Evolutionary conservation across 2,113 vertebrate genomes (phyloP).

Genomic region (Ceyx cyanopectus): DNA sequence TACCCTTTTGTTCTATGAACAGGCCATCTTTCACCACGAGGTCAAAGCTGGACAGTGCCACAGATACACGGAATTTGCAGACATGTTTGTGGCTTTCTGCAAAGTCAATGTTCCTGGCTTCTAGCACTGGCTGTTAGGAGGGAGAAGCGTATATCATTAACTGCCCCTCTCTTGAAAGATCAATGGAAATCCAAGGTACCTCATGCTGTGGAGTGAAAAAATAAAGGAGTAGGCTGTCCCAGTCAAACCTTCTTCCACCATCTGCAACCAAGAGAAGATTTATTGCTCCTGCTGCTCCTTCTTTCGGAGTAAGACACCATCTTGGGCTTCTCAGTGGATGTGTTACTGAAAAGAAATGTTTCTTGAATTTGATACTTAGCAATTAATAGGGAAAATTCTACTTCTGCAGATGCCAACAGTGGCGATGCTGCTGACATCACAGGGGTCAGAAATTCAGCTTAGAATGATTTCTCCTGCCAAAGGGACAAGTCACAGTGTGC

Average conservation of each 20-base stretch:
- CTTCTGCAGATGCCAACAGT: not conserved
- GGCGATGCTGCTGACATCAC: not conserved
- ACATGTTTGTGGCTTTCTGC: not conserved
- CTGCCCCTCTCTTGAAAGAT: not conserved
- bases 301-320: fast-evolving
- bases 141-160: not conserved
- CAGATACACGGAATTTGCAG: not conserved
- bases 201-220: not conserved
- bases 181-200: not conserved
- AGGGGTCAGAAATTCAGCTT: not conserved
- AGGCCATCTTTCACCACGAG: not conserved
- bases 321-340: not conserved
- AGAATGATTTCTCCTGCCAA: not conserved
- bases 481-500: not conserved
- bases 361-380: not conserved
- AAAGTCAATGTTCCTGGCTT: not conserved
- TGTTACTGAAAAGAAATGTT: not conserved
- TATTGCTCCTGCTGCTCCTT: not conserved
- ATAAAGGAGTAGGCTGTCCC: not conserved
- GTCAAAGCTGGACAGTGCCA: not conserved
- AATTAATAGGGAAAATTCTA: not conserved
- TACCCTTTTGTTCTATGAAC: not conserved
- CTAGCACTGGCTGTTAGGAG: not conserved
- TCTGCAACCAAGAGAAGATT: not conserved
- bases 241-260: not conserved